phyloP scores from a whole-genome alignment of 2,888 invertebrate genomes.

The Prosopocoilus inquinatus region DNA sequence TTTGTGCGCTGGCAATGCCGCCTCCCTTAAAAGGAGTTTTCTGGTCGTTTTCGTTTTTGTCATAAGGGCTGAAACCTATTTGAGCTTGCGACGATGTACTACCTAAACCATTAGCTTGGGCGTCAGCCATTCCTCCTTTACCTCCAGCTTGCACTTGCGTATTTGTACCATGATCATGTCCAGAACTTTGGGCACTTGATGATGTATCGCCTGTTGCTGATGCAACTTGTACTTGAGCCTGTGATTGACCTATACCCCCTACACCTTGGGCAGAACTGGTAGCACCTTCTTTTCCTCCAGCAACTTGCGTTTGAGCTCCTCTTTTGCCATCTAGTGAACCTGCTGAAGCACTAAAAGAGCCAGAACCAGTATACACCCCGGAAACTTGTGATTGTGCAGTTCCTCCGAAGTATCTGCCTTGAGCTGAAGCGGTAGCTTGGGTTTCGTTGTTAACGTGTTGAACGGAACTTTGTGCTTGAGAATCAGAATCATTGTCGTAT shows the following conservation, averaged over 20 bases:
- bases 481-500: constrained; percentile 63
- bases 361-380: constrained; percentile 74
- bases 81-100: constrained; percentile 86
- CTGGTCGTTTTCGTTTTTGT: constrained; percentile 59
- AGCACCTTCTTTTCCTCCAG: constrained; percentile 72
- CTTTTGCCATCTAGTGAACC: constrained; percentile 73
- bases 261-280: constrained; percentile 70
- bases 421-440: constrained; percentile 72
- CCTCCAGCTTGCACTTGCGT: constrained; percentile 78
- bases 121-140: constrained; percentile 82
- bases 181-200: constrained; percentile 74
- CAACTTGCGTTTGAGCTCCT: constrained; percentile 68
- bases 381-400: constrained; percentile 80
- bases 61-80: constrained; percentile 78
- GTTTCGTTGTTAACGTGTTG: constrained; percentile 61
- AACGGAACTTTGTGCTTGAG: constrained; percentile 70
- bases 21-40: constrained; percentile 68
- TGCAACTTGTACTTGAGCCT: constrained; percentile 73
- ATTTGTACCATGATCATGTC: constrained; percentile 73
- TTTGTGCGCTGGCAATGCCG: constrained; percentile 77
- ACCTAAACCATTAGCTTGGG: constrained; percentile 81
- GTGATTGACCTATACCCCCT: constrained; percentile 72
- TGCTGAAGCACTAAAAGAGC: constrained; percentile 80
- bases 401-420: constrained; percentile 72
- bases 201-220: constrained; percentile 74